A percentile compares a stretch with the other conserved stretches of the same genome.
These are phyloP conservation scores for Papilio dardanus DNA, from an alignment of 1,140 invertebrate species.

Conservation along the genomic window DNA sequence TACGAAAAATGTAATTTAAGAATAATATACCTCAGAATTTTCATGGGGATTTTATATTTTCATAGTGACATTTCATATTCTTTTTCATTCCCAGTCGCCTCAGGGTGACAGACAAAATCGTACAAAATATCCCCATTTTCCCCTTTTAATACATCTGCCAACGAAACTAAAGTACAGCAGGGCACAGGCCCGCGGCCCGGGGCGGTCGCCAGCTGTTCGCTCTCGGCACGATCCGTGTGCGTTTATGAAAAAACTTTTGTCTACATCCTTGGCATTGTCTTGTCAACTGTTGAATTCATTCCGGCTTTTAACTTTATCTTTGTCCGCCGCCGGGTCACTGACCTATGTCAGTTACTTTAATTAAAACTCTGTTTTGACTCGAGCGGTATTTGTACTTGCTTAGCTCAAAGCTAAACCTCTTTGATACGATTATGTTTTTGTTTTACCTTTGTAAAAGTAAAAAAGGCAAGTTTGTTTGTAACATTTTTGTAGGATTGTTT, in stretches of 20 bases:
- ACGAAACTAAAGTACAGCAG: conserved; percentile 60
- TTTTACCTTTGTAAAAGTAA: background rate
- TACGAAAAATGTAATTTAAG: too few relatives aligned
- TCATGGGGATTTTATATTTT: too few relatives aligned
- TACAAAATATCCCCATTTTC: conserved; percentile 73
- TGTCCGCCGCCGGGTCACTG: conserved; percentile 44
- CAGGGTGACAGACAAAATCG: conserved; percentile 70
- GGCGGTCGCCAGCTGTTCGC: conserved; percentile 72
- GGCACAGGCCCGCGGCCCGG: conserved; percentile 57
- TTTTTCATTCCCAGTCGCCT: conserved; percentile 67
- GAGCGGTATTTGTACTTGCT: background rate
- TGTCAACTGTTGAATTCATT: conserved; percentile 66
- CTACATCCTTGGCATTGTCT: conserved; percentile 74
- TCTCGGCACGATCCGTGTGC: conserved; percentile 61
- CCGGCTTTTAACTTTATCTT: conserved; percentile 58
- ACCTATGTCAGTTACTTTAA: conserved; percentile 25
- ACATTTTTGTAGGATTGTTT: background rate
- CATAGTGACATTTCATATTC: conserved; percentile 53
- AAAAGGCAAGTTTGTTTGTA: background rate
- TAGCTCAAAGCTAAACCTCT: background rate
- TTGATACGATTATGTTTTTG: background rate
- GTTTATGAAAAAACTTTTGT: conserved; percentile 80
- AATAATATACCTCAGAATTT: too few relatives aligned
- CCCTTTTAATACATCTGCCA: conserved; percentile 77
- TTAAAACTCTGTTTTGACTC: conserved; percentile 15